Conservation (phyloP, 92 coral and sea anemone genomes). For the Zoanthus sociatus region DNA sequence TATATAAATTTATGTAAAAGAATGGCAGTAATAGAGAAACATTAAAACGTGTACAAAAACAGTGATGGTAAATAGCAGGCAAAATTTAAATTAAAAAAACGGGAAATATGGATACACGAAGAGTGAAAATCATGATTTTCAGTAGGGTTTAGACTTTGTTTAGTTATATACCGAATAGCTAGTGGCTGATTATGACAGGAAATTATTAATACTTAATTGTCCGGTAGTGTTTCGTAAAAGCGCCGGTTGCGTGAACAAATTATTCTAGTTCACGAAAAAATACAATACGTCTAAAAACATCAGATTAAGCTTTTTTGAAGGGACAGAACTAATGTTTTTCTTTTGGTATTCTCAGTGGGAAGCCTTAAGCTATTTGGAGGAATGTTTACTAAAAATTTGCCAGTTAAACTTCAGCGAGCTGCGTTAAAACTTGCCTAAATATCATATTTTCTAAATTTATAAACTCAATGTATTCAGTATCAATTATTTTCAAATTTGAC, state of each 20-base stretch:
- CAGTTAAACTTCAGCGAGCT: neutral
- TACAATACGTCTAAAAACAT: neutral
- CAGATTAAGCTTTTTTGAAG: slow-evolving; percentile 3
- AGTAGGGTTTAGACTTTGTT: slow-evolving; percentile 4
- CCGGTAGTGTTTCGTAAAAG: slow-evolving; percentile 1
- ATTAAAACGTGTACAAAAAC: neutral
- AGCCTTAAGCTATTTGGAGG: slow-evolving; percentile 28
- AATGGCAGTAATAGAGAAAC: neutral
- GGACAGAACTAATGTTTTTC: slow-evolving; percentile 18
- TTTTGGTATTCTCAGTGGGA: neutral
- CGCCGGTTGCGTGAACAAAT: neutral
- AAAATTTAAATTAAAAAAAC: neutral
- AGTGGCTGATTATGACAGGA: neutral
- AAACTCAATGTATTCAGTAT: neutral
- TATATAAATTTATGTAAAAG: neutral
- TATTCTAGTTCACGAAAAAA: neutral
- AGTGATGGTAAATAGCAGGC: neutral
- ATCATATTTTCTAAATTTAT: neutral
- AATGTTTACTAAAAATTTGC: neutral
- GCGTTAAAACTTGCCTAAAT: neutral
- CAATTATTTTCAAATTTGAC: neutral
- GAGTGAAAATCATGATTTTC: neutral
- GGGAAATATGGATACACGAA: neutral
- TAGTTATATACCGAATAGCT: neutral
- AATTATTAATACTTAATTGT: neutral